Conservation (phyloP, 2,797 vertebrate genomes). For the Gila robusta region DNA sequence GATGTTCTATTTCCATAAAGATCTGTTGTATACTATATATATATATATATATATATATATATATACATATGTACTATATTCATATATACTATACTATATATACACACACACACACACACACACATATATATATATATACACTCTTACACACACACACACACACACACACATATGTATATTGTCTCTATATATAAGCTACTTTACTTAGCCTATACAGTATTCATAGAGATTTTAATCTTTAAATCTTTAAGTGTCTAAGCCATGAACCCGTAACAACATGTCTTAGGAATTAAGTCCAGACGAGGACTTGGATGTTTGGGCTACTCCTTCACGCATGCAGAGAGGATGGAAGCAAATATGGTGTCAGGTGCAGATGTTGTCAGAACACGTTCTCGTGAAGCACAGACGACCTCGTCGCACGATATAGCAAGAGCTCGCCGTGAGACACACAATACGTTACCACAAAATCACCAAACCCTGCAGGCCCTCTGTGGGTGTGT, state of each 20-base stretch:
- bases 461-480: slow-evolving; percentile 29
- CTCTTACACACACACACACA: too few species aligned
- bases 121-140: too few species aligned
- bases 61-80: not conserved
- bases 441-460: slow-evolving; percentile 29
- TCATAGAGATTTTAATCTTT: not conserved
- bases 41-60: not conserved
- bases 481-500: slow-evolving; percentile 44
- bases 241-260: not conserved
- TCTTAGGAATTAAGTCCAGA: slow-evolving; percentile 51
- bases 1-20: not conserved
- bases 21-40: not conserved
- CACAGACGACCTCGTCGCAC: slow-evolving; percentile 47
- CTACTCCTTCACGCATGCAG: slow-evolving; percentile 36
- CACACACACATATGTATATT: not conserved
- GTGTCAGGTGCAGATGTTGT: slow-evolving; percentile 48
- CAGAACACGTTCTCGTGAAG: slow-evolving; percentile 38
- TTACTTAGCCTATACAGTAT: not conserved
- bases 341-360: slow-evolving; percentile 30
- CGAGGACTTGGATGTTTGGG: slow-evolving; percentile 27
- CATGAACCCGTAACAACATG: slow-evolving; percentile 48
- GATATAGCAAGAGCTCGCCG: slow-evolving; percentile 44
- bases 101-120: too few species aligned
- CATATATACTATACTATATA: too few species aligned
- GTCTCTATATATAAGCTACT: not conserved